Evolutionary conservation across 1,140 invertebrate genomes (phyloP).

Genomic region (Acyrthosiphon pisum): DNA sequence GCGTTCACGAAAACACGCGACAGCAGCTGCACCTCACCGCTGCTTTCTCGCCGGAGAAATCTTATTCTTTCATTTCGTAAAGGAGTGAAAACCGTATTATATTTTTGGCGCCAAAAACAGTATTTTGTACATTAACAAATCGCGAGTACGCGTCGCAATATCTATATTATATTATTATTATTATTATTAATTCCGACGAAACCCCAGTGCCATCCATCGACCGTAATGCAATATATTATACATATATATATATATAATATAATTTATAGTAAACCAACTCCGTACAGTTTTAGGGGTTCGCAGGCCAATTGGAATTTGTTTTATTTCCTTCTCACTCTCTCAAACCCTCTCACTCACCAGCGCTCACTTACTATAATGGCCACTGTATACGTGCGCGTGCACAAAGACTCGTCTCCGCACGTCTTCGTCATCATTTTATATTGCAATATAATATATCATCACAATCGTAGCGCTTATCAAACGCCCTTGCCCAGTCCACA

Average conservation of each 20-base stretch:
- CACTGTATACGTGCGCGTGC: background rate
- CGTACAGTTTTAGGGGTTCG: background rate
- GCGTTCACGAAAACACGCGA: background rate
- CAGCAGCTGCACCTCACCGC: no score
- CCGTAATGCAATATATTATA: background rate
- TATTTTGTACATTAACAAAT: background rate
- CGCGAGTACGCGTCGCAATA: background rate
- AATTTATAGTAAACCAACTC: background rate
- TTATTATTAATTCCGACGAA: background rate
- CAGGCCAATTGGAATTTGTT: background rate
- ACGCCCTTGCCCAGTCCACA: background rate
- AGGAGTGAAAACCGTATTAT: background rate
- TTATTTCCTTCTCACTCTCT: background rate
- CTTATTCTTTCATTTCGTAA: background rate
- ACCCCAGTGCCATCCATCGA: background rate
- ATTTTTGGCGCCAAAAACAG: background rate
- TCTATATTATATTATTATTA: background rate
- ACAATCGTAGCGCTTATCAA: background rate
- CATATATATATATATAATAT: background rate
- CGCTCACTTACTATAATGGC: no score
- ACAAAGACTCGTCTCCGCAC: background rate
- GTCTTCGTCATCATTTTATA: background rate
- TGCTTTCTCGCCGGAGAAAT: background rate
- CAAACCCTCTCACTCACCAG: no score
- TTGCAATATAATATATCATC: background rate